Evolutionary conservation across 1,140 invertebrate species (phyloP).

Genomic region (Drosophila arawakana): DNA sequence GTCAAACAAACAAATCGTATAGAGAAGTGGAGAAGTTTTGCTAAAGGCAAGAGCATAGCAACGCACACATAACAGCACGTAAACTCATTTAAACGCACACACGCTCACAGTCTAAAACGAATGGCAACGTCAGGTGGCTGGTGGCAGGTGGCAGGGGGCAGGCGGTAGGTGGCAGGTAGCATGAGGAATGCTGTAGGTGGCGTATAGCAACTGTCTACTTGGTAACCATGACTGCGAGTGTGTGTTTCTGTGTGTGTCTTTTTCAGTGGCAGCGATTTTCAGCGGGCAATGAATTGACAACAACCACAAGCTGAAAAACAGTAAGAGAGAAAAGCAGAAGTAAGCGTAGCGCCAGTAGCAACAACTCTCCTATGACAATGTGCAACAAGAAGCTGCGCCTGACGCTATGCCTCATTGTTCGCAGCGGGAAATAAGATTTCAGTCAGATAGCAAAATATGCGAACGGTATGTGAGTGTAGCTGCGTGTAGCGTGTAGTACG

Average conservation of each 20-base stretch:
- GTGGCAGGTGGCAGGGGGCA: not conserved
- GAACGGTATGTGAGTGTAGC: constrained; percentile 19
- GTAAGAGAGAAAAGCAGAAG: constrained; percentile 3
- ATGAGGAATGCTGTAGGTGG: not conserved
- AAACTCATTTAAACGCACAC: constrained; percentile 68
- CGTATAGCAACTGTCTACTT: constrained; percentile 35
- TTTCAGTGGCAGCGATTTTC: constrained; percentile 47
- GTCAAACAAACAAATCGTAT: constrained; percentile 70
- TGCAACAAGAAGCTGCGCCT: constrained; percentile 45
- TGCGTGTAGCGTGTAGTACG: constrained; percentile 30
- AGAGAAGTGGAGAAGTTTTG: constrained; percentile 29
- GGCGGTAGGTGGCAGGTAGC: constrained; percentile 34
- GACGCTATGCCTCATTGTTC: constrained; percentile 37
- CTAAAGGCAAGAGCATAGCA: constrained; percentile 32
- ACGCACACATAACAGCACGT: constrained; percentile 48
- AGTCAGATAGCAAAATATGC: constrained; percentile 19
- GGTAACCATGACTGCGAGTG: constrained; percentile 54
- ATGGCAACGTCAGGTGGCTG: constrained; percentile 8
- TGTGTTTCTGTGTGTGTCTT: constrained; percentile 40
- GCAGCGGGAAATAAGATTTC: constrained; percentile 52
- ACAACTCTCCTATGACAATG: constrained; percentile 19
- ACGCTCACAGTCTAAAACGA: constrained; percentile 11
- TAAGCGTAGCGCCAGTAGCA: constrained; percentile 18
- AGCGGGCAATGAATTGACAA: constrained; percentile 40
- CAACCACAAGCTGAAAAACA: constrained; percentile 7